Conservation (phyloP, 2,888 invertebrate genomes). For the Camptogramma bilineatum region DNA sequence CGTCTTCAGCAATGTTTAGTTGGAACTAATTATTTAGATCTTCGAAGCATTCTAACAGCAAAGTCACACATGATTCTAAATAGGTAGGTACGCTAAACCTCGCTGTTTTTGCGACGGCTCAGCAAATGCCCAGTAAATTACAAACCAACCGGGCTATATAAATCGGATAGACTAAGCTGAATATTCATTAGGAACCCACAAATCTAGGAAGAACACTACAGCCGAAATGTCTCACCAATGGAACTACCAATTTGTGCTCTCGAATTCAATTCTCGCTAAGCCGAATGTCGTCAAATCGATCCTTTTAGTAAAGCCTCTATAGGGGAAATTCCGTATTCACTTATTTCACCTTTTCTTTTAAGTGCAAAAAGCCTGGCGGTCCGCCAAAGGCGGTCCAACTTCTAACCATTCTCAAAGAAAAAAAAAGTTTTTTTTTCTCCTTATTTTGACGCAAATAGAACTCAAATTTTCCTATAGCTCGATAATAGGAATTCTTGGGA, state of each 20-base stretch:
- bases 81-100: too few relatives aligned
- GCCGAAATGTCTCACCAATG: conserved; percentile 28
- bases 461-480: conserved; percentile 27
- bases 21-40: too few relatives aligned
- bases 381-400: conserved; percentile 36
- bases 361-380: conserved; percentile 35
- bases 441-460: conserved; percentile 28
- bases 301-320: conserved; percentile 31
- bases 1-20: too few relatives aligned
- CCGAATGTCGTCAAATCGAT: conserved; percentile 40
- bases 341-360: conserved; percentile 41
- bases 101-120: conserved; percentile 10
- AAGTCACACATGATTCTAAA: too few relatives aligned
- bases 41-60: too few relatives aligned
- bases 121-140: conserved; percentile 8
- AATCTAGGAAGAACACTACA: conserved; percentile 26
- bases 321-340: conserved; percentile 35
- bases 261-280: conserved; percentile 37
- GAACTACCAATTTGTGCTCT: conserved; percentile 35
- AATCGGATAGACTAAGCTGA: conserved; percentile 26
- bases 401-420: conserved; percentile 35
- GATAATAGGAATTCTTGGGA: conserved; percentile 60
- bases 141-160: conserved; percentile 22
- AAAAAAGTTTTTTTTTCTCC: conserved; percentile 24
- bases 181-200: conserved; percentile 37